Evolutionary conservation across 2,113 vertebrate species (phyloP), one percentile per base, ranked within the genome.

Genomic region (Anoplopoma fimbria): DNA sequence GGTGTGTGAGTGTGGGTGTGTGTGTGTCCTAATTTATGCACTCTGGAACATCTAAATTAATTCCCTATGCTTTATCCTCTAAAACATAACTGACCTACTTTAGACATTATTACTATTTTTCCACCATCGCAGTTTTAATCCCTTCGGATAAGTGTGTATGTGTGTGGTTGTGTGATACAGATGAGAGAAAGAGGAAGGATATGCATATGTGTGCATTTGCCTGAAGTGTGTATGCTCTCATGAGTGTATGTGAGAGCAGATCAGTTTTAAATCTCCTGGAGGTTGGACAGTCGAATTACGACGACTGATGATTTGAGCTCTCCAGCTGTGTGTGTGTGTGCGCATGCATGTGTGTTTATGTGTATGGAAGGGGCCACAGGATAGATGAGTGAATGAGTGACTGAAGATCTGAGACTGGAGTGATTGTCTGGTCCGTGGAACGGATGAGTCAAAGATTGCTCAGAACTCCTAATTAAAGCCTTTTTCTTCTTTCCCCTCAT

Each of bases 81-180:
- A 76, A 93, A 90, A 92, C 81, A 91, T 83, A 89, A 87, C 87
- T 86, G 91, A 92, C 91, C 93, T 91, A 93, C 85, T 94, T 94
- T 81, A 74, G 71, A 81, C 71, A 63, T 90, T 87, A 86, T 77
- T 76, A 85, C 60, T 58, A 51, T 90, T 86, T 80, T 74, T 84
- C 80, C 75, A 74, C 77, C 84, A 63, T 86, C n/a, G 21, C 74
- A 80, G 42, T 14, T 75, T 79, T 75, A 85, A 89, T 89, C 89
- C 87, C 58, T 81, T 76, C 9, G 25, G 57, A 88, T 78, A 62
- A 61, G 27, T 58, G 57, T 58, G 12, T 57, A 25, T 27, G 55
- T 27, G 5, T 58, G 25, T 27, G 55, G n/a, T n/a, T 82, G 53
- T 85, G 57, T 79, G 77, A 69, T 34, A 49, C 9, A 57, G 62